Evolutionary conservation across 92 coral and sea anemone genomes (phyloP).

Genomic region (Bergia sp.): DNA sequence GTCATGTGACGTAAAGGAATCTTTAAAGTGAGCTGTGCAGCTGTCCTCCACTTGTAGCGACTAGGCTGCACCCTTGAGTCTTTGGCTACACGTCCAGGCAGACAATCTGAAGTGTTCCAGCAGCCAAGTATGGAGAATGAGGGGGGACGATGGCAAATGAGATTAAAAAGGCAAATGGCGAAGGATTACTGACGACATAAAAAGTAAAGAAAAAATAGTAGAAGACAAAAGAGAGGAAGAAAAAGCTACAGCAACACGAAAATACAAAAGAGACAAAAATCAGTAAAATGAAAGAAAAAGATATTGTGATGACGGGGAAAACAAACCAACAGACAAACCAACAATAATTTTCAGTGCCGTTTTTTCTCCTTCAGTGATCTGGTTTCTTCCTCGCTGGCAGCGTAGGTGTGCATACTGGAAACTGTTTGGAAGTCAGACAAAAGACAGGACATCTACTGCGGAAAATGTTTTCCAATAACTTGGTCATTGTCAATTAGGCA

Average conservation of each 20-base stretch:
- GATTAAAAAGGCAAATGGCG: too few species aligned
- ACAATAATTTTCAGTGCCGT: neutral
- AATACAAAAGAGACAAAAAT: neutral
- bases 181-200: too few species aligned
- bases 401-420: neutral
- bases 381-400: neutral
- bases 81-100: neutral
- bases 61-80: neutral
- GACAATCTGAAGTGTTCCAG: neutral
- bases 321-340: neutral
- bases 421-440: neutral
- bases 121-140: neutral
- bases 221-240: neutral
- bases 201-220: too few species aligned
- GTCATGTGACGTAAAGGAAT: slow-evolving; percentile 54
- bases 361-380: neutral
- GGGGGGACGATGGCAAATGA: neutral
- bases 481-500: too few species aligned
- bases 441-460: too few species aligned
- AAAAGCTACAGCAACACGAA: neutral
- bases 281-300: too few species aligned
- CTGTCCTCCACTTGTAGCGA: neutral
- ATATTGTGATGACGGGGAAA: neutral
- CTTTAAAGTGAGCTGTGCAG: neutral
- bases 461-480: too few species aligned